A percentile compares a stretch with the other conserved stretches of the same genome.
These are phyloP conservation scores for Sesia apiformis DNA, from an alignment of 2,888 invertebrate species.

Conservation along the genomic window DNA sequence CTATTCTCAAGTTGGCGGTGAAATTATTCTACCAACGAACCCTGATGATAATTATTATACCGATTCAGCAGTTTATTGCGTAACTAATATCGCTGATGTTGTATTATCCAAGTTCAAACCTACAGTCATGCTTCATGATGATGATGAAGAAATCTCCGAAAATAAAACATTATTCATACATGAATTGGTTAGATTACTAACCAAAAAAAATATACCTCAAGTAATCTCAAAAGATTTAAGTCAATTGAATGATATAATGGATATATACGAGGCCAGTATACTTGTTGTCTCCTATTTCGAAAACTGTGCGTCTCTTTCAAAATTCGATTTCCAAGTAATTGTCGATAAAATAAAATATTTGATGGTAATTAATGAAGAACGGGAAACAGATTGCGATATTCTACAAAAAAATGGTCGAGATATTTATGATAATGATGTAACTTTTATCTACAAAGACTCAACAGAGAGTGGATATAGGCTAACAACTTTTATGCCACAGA, in stretches of 20 bases:
- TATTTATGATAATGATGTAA: no score
- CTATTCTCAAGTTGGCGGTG: background rate
- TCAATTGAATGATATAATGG: background rate
- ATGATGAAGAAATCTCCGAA: background rate
- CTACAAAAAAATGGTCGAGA: no score
- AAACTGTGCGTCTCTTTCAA: slow-evolving; percentile 12
- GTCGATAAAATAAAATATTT: slow-evolving; percentile 23
- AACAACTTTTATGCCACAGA: slow-evolving; percentile 24
- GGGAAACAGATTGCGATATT: no score
- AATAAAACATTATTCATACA: background rate
- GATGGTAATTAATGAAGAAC: slow-evolving; percentile 16
- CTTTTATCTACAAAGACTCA: no score
- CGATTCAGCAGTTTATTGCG: slow-evolving; percentile 1
- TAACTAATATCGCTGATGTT: background rate
- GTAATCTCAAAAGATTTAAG: background rate
- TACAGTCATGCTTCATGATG: slow-evolving; percentile 2
- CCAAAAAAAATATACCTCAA: background rate
- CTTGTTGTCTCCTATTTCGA: slow-evolving; percentile 20
- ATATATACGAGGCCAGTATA: slow-evolving; percentile 7
- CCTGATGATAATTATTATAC: background rate
- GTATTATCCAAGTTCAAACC: slow-evolving; percentile 1
- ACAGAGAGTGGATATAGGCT: no score
- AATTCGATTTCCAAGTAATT: slow-evolving; percentile 12
- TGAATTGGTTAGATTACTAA: slow-evolving; percentile 2
- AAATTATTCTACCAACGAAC: background rate